phyloP scores from a whole-genome alignment of 1,140 invertebrate genomes.

The Gonatopus flavifemur region DNA sequence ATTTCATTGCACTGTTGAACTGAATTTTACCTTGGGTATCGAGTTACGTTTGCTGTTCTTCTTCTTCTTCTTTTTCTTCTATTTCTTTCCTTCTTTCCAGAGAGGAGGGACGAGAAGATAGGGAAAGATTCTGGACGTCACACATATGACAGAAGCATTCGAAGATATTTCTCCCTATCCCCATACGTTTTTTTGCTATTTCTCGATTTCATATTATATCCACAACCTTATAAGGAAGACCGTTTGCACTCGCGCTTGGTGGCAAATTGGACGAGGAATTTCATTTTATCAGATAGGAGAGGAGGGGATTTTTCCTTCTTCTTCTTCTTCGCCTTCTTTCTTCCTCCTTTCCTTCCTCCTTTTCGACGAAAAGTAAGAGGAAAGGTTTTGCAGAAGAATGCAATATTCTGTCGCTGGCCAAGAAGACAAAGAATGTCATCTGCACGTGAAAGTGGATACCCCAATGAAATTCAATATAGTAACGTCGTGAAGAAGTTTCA shows the following conservation, averaged over 20 bases:
- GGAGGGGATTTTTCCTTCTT: no score
- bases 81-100: neutral
- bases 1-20: constrained; percentile 16
- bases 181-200: neutral
- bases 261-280: constrained; percentile 41
- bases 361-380: no score
- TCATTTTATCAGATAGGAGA: constrained; percentile 34
- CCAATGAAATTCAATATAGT: constrained; percentile 39
- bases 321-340: neutral
- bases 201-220: constrained; percentile 11
- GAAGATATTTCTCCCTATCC: neutral
- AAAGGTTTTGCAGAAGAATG: constrained; percentile 38
- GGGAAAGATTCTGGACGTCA: no score
- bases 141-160: no score
- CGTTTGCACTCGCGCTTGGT: constrained; percentile 23
- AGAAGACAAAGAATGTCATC: constrained; percentile 42
- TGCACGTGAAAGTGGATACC: constrained; percentile 35
- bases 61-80: constrained; percentile 8
- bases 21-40: no score
- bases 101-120: no score
- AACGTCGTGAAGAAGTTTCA: constrained; percentile 17
- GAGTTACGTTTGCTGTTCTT: constrained; percentile 16
- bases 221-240: neutral
- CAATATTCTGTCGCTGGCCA: constrained; percentile 34
- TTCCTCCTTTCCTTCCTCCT: no score